Percentiles rank a stretch among this genome's conserved stretches.
These are phyloP conservation scores for Kryptolebias ocellatus DNA, from an alignment of 2,797 vertebrate species.

Conservation along the genomic window DNA sequence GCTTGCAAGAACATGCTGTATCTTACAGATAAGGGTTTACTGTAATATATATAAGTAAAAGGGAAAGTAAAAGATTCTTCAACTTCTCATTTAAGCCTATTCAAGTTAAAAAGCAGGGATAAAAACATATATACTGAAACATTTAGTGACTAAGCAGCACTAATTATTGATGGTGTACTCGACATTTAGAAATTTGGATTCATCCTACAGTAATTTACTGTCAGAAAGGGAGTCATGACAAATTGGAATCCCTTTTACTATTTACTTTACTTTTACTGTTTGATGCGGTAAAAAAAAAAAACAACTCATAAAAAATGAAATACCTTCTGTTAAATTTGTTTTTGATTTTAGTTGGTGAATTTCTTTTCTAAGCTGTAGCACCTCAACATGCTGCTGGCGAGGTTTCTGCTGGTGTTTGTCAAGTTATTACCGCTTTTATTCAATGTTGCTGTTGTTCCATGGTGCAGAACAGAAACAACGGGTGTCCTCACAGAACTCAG, in stretches of 20 bases:
- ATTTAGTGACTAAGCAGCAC: neutral
- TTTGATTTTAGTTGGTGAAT: neutral
- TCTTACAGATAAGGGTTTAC: slow-evolving; percentile 10
- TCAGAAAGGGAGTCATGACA: neutral
- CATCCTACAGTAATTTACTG: neutral
- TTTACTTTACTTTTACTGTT: neutral
- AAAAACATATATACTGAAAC: neutral
- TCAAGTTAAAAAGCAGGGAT: slow-evolving; percentile 1
- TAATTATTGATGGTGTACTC: neutral
- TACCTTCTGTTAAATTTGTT: neutral
- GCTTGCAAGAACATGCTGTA: slow-evolving; percentile 15
- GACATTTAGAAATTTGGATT: neutral
- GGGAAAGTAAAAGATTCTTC: neutral
- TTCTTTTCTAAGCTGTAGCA: neutral
- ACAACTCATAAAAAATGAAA: neutral
- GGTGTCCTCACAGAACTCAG: slow-evolving; percentile 5
- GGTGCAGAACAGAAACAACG: slow-evolving; percentile 5
- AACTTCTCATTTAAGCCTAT: neutral
- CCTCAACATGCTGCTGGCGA: neutral
- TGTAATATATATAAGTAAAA: slow-evolving; percentile 1
- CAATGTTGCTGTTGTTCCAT: neutral
- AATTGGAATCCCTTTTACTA: neutral
- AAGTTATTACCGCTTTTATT: slow-evolving; percentile 7
- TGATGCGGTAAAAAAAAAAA: neutral
- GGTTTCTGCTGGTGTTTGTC: neutral